phyloP scores from a whole-genome alignment of 2,113 vertebrate genomes.

The Rynchops niger region DNA sequence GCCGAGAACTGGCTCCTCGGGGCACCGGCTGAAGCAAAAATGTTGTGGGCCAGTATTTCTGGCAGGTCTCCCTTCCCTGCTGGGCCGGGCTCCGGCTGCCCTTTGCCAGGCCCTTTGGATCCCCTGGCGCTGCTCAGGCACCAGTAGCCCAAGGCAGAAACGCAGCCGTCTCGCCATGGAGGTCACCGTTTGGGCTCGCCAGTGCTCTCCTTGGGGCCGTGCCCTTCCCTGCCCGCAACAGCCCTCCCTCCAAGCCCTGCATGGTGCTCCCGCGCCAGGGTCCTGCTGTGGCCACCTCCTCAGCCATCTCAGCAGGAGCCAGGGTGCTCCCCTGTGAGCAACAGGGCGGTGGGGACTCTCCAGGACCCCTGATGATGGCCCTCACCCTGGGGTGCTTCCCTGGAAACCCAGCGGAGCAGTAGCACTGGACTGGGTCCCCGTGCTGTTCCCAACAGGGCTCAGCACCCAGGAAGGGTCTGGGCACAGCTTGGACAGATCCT shows the following conservation, averaged over 20 bases:
- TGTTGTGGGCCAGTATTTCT: background rate
- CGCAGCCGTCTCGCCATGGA: accelerated
- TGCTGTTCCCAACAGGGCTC: accelerated
- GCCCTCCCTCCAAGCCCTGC: background rate
- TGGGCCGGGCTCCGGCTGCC: background rate
- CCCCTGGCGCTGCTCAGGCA: background rate
- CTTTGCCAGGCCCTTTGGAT: background rate
- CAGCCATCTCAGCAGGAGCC: accelerated
- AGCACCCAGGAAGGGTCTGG: background rate
- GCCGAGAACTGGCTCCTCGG: background rate
- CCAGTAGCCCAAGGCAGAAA: background rate
- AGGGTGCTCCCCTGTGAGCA: accelerated
- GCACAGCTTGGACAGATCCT: accelerated
- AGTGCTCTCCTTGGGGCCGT: accelerated
- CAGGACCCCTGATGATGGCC: background rate
- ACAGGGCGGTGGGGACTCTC: accelerated
- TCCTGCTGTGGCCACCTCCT: background rate
- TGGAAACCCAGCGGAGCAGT: background rate
- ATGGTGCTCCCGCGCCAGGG: accelerated
- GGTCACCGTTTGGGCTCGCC: background rate
- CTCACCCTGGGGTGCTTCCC: background rate
- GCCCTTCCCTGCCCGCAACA: background rate
- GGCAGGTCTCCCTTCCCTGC: background rate
- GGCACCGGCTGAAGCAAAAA: background rate
- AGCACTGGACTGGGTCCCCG: background rate